Base-by-base conservation (phyloP, 2,113 vertebrate species). In the Notarius quadriscutis region DNA sequence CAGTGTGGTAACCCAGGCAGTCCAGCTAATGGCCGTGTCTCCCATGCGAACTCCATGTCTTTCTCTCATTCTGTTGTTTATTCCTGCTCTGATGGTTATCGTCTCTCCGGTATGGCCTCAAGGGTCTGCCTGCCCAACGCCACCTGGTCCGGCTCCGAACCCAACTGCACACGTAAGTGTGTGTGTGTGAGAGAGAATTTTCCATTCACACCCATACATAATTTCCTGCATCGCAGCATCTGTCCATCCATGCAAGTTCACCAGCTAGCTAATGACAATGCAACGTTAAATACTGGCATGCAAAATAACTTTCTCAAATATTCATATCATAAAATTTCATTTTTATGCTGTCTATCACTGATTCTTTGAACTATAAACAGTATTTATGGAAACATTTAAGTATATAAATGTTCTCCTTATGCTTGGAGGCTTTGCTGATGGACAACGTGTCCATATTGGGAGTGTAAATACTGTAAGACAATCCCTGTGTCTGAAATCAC, bases 1-100 rank as follows among this genome's bases (percentile, higher is more conserved):
- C 98, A 99, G 34, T 99, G 98, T 91, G 97, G 96, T 30, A 99
- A 99, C 84, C 97, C 98, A 84, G 97, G 97, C 86, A 97, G 97
- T 62, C 97, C 98, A 0, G 95, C 96, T 87, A 98, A 99, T 27
- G 97, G 98, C 11, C 96, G 93, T 75, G 95, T 99, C 34, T 96
- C 96, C 91, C 96, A 94, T 41, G 94, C 98, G 63, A 97, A 99
- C 89, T 97, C 96, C 65, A 99, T 96, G 53, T 96, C 96, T 1
- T 99, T 97, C 91, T 97, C 98, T 83, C 97, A 97, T 92, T 97
- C 98, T 55, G 97, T 99, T 8, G 94, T 98, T 89, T 99, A 99
- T 92, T 97, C 96, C 1, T 99, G 98, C 9, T 90, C 96, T 92
- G 98, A 99, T 60, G 98, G 98, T 30, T 99, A 99, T 72, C 93